These are phyloP conservation scores for Alligator mississippiensis DNA, from an alignment of 2,113 vertebrate genomes.

Conservation along the genomic window DNA sequence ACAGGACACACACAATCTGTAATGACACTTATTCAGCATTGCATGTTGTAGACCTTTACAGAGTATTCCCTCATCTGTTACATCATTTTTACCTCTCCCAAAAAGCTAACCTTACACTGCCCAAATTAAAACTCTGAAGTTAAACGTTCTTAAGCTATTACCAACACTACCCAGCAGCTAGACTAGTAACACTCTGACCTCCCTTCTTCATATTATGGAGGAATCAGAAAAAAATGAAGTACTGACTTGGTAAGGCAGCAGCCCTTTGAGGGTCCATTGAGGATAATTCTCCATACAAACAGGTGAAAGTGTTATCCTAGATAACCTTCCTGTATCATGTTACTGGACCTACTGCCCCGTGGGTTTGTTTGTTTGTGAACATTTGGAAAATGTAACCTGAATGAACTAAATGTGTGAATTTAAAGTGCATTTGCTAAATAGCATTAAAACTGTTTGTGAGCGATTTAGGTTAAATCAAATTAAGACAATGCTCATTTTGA, in stretches of 20 bases:
- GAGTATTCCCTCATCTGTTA: background rate
- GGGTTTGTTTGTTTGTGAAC: background rate
- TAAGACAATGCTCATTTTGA: conserved; percentile 5
- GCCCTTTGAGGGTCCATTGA: background rate
- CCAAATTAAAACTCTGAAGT: conserved; percentile 20
- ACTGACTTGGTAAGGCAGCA: background rate
- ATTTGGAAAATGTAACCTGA: background rate
- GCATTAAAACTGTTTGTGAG: background rate
- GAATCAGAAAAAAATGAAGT: conserved; percentile 1
- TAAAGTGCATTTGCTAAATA: background rate
- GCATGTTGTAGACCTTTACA: background rate
- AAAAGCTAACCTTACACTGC: background rate
- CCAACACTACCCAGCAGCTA: background rate
- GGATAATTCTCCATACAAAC: conserved; percentile 14
- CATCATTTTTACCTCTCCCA: background rate
- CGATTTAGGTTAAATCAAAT: background rate
- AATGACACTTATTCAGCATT: background rate
- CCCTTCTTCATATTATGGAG: conserved; percentile 25
- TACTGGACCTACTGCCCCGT: background rate
- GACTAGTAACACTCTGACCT: conserved; percentile 18
- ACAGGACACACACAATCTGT: background rate
- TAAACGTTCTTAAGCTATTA: conserved; percentile 6
- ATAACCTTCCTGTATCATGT: background rate
- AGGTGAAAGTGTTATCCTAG: background rate
- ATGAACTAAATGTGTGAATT: background rate